Percentiles rank a stretch among this genome's conserved stretches.
Conservation (phyloP, 1,140 invertebrate species). For the Hyles euphorbiae region DNA sequence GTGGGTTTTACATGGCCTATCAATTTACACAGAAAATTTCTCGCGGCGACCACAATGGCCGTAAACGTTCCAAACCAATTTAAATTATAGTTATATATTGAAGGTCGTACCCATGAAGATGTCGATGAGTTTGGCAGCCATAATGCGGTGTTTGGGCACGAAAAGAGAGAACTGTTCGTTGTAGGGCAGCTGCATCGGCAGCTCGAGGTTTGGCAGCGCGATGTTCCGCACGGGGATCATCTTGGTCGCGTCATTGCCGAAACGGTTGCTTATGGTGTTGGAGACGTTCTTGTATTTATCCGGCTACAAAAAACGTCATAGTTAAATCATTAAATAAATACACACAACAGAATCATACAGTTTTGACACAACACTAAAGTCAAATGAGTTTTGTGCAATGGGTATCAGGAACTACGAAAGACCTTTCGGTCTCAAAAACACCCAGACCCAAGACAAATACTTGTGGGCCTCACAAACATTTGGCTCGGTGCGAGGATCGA, state of each 20-base stretch:
- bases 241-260: conserved; percentile 73
- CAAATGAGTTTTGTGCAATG: too few species aligned
- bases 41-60: too few species aligned
- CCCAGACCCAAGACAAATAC: too few species aligned
- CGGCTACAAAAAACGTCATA: conserved; percentile 56
- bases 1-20: too few species aligned
- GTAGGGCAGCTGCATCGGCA: conserved; percentile 80
- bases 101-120: conserved; percentile 79
- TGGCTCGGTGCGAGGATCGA: neutral
- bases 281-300: conserved; percentile 79
- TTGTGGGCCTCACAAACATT: too few species aligned
- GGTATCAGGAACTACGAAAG: too few species aligned
- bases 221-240: conserved; percentile 81
- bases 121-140: conserved; percentile 82
- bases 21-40: too few species aligned
- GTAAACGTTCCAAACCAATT: neutral
- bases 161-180: conserved; percentile 86
- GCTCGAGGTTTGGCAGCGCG: conserved; percentile 80
- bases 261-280: conserved; percentile 74
- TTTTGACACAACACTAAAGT: neutral
- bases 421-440: too few species aligned
- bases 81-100: neutral
- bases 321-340: neutral
- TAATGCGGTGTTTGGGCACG: conserved; percentile 81
- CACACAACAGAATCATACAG: neutral